Percentiles rank a stretch among this genome's conserved stretches.
phyloP scores from a whole-genome alignment of 1,140 invertebrate genomes.

The Cotesia typhae region DNA sequence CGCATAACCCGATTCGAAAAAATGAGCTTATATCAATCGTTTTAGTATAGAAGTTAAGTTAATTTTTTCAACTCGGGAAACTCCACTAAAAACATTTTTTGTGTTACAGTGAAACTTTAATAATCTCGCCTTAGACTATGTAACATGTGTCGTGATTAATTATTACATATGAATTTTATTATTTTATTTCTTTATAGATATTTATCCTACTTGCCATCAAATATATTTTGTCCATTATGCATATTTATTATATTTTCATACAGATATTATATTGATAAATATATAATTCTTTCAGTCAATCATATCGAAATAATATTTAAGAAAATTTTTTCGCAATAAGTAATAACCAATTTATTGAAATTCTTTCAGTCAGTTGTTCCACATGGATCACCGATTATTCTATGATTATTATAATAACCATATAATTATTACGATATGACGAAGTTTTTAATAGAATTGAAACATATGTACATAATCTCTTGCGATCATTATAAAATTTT shows the following conservation, averaged over 20 bases:
- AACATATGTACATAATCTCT: conserved; percentile 39
- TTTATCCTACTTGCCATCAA: too few relatives aligned
- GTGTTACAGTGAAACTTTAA: conserved; percentile 65
- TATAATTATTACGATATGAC: conserved; percentile 5
- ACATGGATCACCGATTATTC: conserved; percentile 37
- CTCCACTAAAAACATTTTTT: conserved; percentile 52
- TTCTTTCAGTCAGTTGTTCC: conserved; percentile 51
- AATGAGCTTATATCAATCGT: too few relatives aligned
- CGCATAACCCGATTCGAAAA: neutral
- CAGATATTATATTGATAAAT: neutral
- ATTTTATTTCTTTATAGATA: conserved; percentile 2
- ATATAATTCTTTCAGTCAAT: conserved; percentile 29
- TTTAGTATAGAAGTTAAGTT: too few relatives aligned
- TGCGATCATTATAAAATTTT: conserved; percentile 41
- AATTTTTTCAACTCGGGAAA: neutral
- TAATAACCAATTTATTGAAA: conserved; percentile 18
- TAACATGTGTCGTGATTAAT: conserved; percentile 29
- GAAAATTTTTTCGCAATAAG: neutral
- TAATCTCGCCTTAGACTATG: conserved; percentile 46
- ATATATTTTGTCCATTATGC: neutral
- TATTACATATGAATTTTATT: neutral
- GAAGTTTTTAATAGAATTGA: conserved; percentile 2
- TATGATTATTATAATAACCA: neutral
- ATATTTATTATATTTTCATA: neutral
- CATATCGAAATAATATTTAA: neutral